Conservation (phyloP, 2,797 vertebrate genomes). For the Pteropus rufus region DNA sequence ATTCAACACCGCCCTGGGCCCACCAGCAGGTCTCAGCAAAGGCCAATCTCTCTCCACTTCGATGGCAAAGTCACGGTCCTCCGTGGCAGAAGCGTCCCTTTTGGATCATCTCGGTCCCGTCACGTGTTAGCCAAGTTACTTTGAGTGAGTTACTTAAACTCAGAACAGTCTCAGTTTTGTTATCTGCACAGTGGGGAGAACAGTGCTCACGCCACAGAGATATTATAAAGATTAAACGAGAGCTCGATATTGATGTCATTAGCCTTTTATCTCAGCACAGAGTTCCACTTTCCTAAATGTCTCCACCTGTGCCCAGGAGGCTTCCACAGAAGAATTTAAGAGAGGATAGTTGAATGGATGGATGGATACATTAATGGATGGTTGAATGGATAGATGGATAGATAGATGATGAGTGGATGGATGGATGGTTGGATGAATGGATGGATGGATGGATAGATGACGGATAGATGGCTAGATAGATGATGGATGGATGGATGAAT, state of each 20-base stretch:
- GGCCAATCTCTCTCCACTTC: fast-evolving
- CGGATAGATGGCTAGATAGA: too few relatives aligned
- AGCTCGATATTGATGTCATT: neutral
- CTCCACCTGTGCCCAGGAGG: neutral
- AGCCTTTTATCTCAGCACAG: neutral
- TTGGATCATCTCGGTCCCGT: neutral
- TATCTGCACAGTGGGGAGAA: neutral
- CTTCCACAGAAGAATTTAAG: neutral
- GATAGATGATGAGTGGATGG: too few relatives aligned
- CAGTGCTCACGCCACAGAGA: fast-evolving
- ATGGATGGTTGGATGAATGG: too few relatives aligned
- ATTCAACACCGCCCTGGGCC: neutral
- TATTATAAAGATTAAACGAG: neutral
- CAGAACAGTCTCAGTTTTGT: neutral
- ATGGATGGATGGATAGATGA: too few relatives aligned
- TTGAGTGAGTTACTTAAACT: neutral
- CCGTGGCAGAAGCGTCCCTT: fast-evolving
- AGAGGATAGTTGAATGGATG: neutral
- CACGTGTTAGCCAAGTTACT: neutral
- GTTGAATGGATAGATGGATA: neutral
- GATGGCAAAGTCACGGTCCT: neutral
- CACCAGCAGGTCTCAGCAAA: neutral
- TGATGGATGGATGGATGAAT: too few relatives aligned
- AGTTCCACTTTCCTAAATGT: neutral
- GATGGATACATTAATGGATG: neutral